A percentile compares a stretch with the other conserved stretches of the same genome.
phyloP scores from a whole-genome alignment of 2,113 vertebrate genomes.

The Cryptomyrus ogoouensis region DNA sequence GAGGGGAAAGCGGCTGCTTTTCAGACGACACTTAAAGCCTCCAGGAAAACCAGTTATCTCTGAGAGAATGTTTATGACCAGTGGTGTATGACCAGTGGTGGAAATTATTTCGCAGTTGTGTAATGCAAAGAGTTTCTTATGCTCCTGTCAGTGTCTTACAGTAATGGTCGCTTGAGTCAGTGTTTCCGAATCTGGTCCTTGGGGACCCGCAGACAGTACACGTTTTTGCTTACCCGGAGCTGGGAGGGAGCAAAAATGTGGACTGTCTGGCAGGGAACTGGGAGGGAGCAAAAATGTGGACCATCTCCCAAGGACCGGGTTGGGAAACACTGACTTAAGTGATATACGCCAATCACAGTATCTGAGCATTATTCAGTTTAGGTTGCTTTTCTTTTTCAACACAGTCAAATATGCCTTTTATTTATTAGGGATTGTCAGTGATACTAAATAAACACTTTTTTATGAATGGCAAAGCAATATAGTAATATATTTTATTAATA shows the following conservation, averaged over 20 bases:
- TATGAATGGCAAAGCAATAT: neutral
- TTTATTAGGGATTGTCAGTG: constrained; percentile 7
- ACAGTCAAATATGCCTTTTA: constrained; percentile 11
- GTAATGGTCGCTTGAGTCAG: neutral
- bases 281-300: neutral
- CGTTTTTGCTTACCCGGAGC: neutral
- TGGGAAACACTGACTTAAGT: neutral
- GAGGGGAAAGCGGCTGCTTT: neutral
- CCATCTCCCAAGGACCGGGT: neutral
- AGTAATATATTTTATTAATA: constrained; percentile 15
- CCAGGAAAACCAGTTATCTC: neutral
- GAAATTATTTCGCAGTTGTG: neutral
- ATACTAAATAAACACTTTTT: neutral
- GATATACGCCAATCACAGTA: neutral
- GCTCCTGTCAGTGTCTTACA: neutral
- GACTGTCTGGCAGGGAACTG: neutral
- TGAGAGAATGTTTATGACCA: neutral
- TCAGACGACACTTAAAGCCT: neutral
- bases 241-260: neutral
- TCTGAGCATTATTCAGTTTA: neutral
- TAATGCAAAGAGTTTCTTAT: neutral
- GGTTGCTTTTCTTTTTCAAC: neutral
- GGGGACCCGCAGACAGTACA: neutral
- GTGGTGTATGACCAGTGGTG: neutral
- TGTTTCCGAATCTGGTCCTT: neutral